Percentiles rank a stretch among this genome's conserved stretches.
phyloP scores from a whole-genome alignment of 2,888 invertebrate species.

The Lasioglossum oenotherae region DNA sequence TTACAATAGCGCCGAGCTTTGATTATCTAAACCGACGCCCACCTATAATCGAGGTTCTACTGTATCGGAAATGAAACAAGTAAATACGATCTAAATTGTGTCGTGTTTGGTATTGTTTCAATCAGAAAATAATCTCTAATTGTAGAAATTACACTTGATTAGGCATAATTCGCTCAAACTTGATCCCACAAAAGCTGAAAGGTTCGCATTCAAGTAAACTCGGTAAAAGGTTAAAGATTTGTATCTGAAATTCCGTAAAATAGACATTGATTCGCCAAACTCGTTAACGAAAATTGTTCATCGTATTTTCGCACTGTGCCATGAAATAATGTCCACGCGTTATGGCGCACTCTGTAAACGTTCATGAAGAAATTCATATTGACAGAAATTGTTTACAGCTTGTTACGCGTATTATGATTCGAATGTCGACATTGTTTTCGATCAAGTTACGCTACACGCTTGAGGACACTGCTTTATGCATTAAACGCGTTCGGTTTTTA shows the following conservation, averaged over 20 bases:
- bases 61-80: no score
- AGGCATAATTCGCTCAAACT: no score
- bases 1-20: no score
- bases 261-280: background rate
- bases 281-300: background rate
- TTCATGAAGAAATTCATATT: background rate
- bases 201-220: background rate
- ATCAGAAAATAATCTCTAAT: no score
- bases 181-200: background rate
- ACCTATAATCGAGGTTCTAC: no score
- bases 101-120: no score
- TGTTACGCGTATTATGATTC: conserved; percentile 10
- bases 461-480: background rate
- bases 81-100: no score
- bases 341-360: background rate
- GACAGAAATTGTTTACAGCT: conserved; percentile 7
- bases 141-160: no score
- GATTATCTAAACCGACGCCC: no score
- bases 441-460: background rate
- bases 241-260: background rate
- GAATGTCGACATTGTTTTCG: background rate
- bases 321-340: background rate
- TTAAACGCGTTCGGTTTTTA: background rate
- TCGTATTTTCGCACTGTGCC: background rate
- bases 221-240: background rate